Conservation (phyloP, 2,888 invertebrate species). For the Adelognathus sp. region DNA sequence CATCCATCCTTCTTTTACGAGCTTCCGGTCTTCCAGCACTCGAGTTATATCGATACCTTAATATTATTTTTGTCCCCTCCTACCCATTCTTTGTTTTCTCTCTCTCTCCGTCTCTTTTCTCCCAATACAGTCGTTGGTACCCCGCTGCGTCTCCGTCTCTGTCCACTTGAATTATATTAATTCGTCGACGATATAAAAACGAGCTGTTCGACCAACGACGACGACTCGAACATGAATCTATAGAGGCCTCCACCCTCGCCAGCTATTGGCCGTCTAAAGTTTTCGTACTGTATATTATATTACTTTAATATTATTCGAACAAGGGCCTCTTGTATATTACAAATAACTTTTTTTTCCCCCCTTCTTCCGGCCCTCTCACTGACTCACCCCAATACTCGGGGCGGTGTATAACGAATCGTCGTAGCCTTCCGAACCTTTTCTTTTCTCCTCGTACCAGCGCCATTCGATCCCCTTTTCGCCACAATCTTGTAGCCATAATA, state of each 20-base stretch:
- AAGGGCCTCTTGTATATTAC: neutral
- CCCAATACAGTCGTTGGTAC: neutral
- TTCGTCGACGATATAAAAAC: neutral
- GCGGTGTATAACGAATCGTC: neutral
- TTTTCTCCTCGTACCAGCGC: neutral
- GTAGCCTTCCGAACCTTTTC: neutral
- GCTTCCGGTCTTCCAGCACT: neutral
- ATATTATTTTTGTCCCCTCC: neutral
- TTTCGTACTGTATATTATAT: neutral
- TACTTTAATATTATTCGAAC: neutral
- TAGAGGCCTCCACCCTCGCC: neutral
- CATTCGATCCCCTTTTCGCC: constrained; percentile 5
- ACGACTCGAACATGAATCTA: neutral
- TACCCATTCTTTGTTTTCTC: neutral
- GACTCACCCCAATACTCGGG: neutral
- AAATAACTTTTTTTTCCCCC: neutral
- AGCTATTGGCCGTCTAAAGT: neutral
- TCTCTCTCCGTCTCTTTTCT: neutral
- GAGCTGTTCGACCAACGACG: neutral
- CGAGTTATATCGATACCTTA: constrained; percentile 3
- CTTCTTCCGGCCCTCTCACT: neutral
- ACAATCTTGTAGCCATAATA: constrained; percentile 13
- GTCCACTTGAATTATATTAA: constrained; percentile 11
- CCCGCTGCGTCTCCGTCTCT: neutral
- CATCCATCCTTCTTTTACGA: neutral